phyloP scores from a whole-genome alignment of 2,888 invertebrate species.

The Eudasyphora cyanicolor region DNA sequence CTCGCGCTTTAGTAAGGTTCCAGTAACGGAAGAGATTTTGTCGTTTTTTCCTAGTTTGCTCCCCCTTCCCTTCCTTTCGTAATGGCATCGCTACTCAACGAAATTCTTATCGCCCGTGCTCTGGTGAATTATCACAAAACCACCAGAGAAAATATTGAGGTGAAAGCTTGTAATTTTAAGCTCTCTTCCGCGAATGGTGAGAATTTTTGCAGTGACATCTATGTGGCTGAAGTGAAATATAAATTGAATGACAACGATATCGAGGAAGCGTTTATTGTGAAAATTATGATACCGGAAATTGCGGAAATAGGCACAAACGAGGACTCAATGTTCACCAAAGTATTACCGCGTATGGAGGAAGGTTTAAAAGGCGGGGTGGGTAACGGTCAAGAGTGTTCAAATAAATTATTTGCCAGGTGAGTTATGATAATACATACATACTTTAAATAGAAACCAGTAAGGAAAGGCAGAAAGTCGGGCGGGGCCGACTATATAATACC shows the following conservation, averaged over 20 bases:
- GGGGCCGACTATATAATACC: no score
- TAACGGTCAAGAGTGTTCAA: conserved; percentile 18
- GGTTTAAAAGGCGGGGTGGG: conserved; percentile 59
- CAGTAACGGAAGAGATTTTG: background rate
- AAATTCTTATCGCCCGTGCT: conserved; percentile 48
- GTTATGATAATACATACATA: conserved; percentile 46
- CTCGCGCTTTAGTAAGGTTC: background rate
- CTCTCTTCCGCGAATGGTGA: conserved; percentile 68
- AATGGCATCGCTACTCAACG: conserved; percentile 42
- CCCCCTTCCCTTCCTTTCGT: background rate
- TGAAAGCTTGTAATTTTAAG: conserved; percentile 55
- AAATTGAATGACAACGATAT: conserved; percentile 37
- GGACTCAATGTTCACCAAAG: conserved; percentile 68
- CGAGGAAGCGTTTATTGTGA: conserved; percentile 67
- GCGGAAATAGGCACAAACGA: conserved; percentile 71
- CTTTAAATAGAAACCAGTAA: no score
- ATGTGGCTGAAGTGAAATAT: conserved; percentile 67
- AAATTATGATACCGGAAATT: conserved; percentile 70
- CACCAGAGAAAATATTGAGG: conserved; percentile 27
- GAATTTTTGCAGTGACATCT: conserved; percentile 75
- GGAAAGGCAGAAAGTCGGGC: no score
- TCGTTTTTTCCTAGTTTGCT: background rate
- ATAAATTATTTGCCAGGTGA: conserved; percentile 70
- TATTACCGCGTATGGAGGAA: conserved; percentile 70
- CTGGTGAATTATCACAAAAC: conserved; percentile 47